These are phyloP conservation scores for Alitta virens DNA, from an alignment of 2,888 invertebrate genomes.

Conservation along the genomic window DNA sequence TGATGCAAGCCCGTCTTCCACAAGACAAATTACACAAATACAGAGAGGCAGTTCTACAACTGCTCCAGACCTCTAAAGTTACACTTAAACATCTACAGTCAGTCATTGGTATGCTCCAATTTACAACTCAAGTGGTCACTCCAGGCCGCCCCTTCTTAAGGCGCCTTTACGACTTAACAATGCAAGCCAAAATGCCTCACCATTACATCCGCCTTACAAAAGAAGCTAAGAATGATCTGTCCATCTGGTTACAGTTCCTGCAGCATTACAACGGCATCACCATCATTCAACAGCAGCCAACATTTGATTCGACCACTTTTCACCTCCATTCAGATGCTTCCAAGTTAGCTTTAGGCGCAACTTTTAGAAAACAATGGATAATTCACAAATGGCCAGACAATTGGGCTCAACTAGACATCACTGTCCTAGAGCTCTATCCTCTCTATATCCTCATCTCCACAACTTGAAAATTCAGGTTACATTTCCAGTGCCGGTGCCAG, in stretches of 20 bases:
- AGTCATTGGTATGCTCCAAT: background rate
- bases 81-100: background rate
- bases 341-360: background rate
- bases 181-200: background rate
- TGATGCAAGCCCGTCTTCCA: background rate
- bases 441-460: background rate
- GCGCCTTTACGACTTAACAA: background rate
- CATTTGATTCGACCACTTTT: background rate
- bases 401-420: background rate
- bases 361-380: background rate
- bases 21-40: background rate
- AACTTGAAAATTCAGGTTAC: background rate
- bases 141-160: background rate
- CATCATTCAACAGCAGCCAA: background rate
- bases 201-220: background rate
- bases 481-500: too few species aligned
- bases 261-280: background rate
- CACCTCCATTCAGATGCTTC: background rate
- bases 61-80: background rate
- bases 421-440: background rate
- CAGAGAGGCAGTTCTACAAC: background rate
- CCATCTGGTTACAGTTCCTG: background rate
- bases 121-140: background rate
- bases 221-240: background rate
- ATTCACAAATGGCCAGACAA: background rate